Evolutionary conservation across 2,888 invertebrate genomes (phyloP).

Genomic region (Cerceris ruficornis): DNA sequence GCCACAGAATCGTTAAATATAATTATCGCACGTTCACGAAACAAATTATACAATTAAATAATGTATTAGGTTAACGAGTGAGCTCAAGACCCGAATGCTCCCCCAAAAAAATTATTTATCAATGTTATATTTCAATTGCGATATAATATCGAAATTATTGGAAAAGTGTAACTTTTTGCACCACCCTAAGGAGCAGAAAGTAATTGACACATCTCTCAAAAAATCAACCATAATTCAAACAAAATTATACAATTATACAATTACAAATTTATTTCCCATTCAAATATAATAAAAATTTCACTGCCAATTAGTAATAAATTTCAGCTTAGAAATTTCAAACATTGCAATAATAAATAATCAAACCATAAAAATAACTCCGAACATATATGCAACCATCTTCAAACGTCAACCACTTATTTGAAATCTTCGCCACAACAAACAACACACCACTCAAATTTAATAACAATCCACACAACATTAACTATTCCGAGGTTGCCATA

Average conservation of each 20-base stretch:
- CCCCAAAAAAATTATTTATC: too few species aligned
- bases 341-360: neutral
- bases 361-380: neutral
- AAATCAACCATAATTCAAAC: too few species aligned
- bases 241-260: too few species aligned
- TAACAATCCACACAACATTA: neutral
- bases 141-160: too few species aligned
- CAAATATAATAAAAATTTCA: too few species aligned
- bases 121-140: too few species aligned
- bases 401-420: neutral
- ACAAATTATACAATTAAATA: neutral
- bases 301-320: too few species aligned
- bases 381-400: neutral
- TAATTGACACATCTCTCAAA: too few species aligned
- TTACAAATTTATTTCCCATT: too few species aligned
- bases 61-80: neutral
- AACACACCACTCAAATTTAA: neutral
- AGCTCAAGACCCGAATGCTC: neutral
- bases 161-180: too few species aligned
- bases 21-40: neutral
- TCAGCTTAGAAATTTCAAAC: neutral
- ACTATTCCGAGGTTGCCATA: too few species aligned
- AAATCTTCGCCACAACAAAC: neutral
- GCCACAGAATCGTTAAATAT: neutral
- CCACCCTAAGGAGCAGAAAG: too few species aligned